Evolutionary conservation across 2,888 invertebrate species (phyloP).

Genomic region (Dendrolimus pini): DNA sequence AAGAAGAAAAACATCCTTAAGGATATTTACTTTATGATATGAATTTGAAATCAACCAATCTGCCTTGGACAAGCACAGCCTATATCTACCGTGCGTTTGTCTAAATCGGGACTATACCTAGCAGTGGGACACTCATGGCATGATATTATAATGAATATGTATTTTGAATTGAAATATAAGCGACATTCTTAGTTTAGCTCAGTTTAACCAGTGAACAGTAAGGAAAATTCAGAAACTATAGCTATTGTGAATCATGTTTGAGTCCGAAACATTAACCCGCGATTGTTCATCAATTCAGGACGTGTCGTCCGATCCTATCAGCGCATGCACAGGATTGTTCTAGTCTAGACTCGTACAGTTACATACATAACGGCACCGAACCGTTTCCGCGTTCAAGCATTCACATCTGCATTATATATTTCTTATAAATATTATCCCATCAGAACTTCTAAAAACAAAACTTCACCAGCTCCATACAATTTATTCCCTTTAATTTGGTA

Average conservation of each 20-base stretch:
- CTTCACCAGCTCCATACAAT: too few species aligned
- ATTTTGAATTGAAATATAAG: too few species aligned
- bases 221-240: conserved; percentile 2
- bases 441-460: too few species aligned
- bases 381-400: conserved; percentile 64
- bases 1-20: too few species aligned
- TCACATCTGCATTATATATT: conserved; percentile 45
- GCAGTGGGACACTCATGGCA: too few species aligned
- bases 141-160: too few species aligned
- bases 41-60: too few species aligned
- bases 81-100: too few species aligned
- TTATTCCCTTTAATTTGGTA: too few species aligned
- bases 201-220: background rate
- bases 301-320: conserved; percentile 58
- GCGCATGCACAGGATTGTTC: conserved; percentile 60
- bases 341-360: conserved; percentile 68
- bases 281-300: conserved; percentile 55
- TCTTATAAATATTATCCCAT: conserved; percentile 19
- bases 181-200: background rate
- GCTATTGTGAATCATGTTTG: conserved; percentile 11
- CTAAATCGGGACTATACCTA: too few species aligned
- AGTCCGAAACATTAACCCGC: conserved; percentile 15
- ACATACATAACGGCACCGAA: conserved; percentile 56
- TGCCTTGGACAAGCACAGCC: too few species aligned
- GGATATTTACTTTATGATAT: too few species aligned